Evolutionary conservation across 2,888 invertebrate species (phyloP).

Genomic region (Schizaphis graminum): DNA sequence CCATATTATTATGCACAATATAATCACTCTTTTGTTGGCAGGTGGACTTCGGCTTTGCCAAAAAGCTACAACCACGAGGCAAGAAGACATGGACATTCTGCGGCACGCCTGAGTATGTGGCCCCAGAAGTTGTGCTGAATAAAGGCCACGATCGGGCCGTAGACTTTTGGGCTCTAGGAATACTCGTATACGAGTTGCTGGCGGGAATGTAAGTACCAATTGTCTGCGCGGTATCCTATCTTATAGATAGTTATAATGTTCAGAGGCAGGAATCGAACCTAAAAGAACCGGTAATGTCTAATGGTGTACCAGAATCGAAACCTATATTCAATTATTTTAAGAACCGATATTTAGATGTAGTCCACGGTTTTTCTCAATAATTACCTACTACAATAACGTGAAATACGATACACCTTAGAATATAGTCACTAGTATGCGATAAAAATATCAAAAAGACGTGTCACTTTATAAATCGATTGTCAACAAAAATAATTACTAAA

Average conservation of each 20-base stretch:
- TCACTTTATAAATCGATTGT: neutral
- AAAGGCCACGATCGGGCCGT: conserved; percentile 81
- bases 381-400: neutral
- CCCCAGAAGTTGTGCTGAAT: conserved; percentile 79
- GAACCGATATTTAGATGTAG: neutral
- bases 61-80: conserved; percentile 75
- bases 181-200: conserved; percentile 78
- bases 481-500: neutral
- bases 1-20: neutral
- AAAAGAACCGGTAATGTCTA: neutral
- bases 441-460: neutral
- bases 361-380: neutral
- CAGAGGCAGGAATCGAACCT: neutral
- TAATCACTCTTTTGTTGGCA: conserved; percentile 66
- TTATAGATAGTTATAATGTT: neutral
- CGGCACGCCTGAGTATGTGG: conserved; percentile 78
- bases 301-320: neutral
- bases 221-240: neutral
- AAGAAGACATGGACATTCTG: conserved; percentile 83
- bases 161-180: conserved; percentile 81
- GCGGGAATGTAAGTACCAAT: conserved; percentile 77
- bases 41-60: conserved; percentile 81
- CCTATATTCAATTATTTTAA: neutral
- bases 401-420: neutral
- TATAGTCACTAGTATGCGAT: neutral